Percentiles rank a stretch among this genome's conserved stretches.
Evolutionary conservation across 1,140 invertebrate genomes (phyloP).

Genomic region (Drosophila arawakana): DNA sequence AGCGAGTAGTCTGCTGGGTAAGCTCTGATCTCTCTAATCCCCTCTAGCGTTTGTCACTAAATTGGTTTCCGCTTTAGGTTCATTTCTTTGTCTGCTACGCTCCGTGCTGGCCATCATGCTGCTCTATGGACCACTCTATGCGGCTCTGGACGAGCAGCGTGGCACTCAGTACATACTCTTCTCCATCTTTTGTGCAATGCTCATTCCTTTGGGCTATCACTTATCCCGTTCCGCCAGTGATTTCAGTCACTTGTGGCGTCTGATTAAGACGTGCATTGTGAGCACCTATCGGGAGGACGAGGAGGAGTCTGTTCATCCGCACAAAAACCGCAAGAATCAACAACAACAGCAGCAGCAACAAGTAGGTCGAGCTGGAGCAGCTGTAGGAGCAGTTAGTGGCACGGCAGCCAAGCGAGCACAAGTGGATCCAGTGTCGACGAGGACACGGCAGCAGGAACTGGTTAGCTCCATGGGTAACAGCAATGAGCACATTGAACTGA

Average conservation of each 20-base stretch:
- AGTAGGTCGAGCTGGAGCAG: constrained; percentile 6
- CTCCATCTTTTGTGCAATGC: constrained; percentile 96
- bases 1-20: constrained; percentile 91
- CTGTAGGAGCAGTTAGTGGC: background rate
- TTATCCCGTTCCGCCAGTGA: constrained; percentile 96
- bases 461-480: constrained; percentile 35
- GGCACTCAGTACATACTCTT: constrained; percentile 96
- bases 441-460: constrained; percentile 7
- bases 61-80: constrained; percentile 84
- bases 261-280: constrained; percentile 88
- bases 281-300: constrained; percentile 83
- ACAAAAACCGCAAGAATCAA: background rate
- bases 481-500: constrained; percentile 74
- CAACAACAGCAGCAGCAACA: constrained; percentile 19
- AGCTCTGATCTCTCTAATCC: constrained; percentile 29
- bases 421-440: constrained; percentile 58
- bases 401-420: constrained; percentile 16
- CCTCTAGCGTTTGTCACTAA: background rate
- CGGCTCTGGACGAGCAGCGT: constrained; percentile 91
- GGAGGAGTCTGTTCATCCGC: constrained; percentile 69
- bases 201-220: constrained; percentile 96
- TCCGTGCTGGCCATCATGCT: constrained; percentile 92
- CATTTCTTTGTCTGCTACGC: constrained; percentile 92
- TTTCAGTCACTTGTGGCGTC: constrained; percentile 94
- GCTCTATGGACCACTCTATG: constrained; percentile 96